Evolutionary conservation across 2,797 vertebrate species (phyloP).

Genomic region (Coendou prehensilis): DNA sequence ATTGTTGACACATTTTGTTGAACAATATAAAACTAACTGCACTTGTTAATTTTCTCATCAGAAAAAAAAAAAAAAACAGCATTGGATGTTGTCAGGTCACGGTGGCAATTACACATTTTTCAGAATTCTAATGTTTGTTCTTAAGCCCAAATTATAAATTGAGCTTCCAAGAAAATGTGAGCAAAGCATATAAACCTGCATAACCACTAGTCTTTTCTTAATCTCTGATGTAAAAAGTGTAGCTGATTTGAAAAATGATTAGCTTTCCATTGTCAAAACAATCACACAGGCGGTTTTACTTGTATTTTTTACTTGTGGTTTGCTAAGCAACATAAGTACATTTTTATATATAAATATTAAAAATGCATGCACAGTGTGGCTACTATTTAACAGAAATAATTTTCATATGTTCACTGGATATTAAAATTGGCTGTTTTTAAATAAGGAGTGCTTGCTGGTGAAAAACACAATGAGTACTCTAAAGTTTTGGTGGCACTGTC

Average conservation of each 20-base stretch:
- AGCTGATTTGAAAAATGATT: neutral
- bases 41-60: neutral
- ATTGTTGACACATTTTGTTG: neutral
- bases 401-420: neutral
- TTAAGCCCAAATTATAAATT: neutral
- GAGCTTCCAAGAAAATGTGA: neutral
- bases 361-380: neutral
- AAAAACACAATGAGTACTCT: neutral
- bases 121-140: neutral
- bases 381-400: neutral
- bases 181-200: neutral
- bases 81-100: neutral
- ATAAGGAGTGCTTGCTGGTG: neutral
- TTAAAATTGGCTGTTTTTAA: neutral
- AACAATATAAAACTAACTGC: neutral
- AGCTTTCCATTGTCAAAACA: neutral
- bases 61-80: neutral
- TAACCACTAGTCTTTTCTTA: neutral
- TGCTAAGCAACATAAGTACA: too few relatives aligned
- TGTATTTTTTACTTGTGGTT: neutral
- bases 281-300: neutral
- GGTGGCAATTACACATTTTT: neutral
- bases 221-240: neutral
- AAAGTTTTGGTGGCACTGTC: neutral
- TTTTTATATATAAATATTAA: neutral